A percentile compares a stretch with the other conserved stretches of the same genome.
Evolutionary conservation across 2,113 vertebrate genomes (phyloP).

Genomic region (Ceyx cyanopectus): DNA sequence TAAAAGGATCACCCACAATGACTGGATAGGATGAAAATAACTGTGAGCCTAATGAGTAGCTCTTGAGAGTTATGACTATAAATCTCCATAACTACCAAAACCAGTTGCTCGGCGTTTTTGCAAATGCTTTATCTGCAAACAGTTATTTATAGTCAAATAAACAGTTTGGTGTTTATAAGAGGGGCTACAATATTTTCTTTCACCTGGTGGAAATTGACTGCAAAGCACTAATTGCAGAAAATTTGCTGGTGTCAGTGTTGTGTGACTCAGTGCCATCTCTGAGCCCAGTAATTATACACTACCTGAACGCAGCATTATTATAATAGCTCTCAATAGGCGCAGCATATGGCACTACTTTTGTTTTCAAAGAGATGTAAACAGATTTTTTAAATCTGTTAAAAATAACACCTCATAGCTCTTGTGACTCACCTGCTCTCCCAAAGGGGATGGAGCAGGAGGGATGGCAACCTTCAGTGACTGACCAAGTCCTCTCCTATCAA

Average conservation of each 20-base stretch:
- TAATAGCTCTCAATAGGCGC: slow-evolving; percentile 56
- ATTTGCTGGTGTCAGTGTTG: slow-evolving; percentile 65
- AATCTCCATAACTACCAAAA: slow-evolving; percentile 43
- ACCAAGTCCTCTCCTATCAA: background rate
- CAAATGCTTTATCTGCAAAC: slow-evolving; percentile 49
- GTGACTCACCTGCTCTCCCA: background rate
- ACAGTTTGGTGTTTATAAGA: slow-evolving; percentile 34
- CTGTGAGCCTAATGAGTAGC: slow-evolving; percentile 39
- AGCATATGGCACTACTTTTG: slow-evolving; percentile 68
- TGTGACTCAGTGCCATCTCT: slow-evolving; percentile 64
- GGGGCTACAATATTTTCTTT: slow-evolving; percentile 31
- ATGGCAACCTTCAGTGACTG: background rate
- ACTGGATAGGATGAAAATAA: slow-evolving; percentile 16
- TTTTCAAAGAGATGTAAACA: slow-evolving; percentile 54
- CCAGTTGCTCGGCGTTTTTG: slow-evolving; percentile 2
- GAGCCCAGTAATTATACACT: slow-evolving; percentile 60
- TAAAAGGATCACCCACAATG: slow-evolving; percentile 16
- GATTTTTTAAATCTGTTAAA: slow-evolving; percentile 20
- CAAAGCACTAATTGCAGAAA: slow-evolving; percentile 60
- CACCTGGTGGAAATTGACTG: slow-evolving; percentile 48
- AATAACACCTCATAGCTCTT: slow-evolving; percentile 17
- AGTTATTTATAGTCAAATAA: slow-evolving; percentile 57
- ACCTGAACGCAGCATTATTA: slow-evolving; percentile 58
- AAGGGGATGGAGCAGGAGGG: background rate
- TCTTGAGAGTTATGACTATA: slow-evolving; percentile 30